phyloP scores from a whole-genome alignment of 2,113 vertebrate genomes.

The Ornithorhynchus anatinus region DNA sequence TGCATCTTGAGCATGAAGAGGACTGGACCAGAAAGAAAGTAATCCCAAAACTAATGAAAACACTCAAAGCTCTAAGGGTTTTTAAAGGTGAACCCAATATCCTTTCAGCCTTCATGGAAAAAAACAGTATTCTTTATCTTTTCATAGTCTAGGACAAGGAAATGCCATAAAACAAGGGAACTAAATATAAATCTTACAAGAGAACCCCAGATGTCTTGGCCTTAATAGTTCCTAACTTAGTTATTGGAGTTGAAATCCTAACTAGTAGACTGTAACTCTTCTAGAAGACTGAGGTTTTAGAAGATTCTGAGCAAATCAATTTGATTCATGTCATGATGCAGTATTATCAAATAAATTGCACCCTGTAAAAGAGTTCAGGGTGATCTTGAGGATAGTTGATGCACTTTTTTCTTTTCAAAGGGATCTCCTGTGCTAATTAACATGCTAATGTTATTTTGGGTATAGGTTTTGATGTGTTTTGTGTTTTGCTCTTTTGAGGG shows the following conservation, averaged over 20 bases:
- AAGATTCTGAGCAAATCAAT: not conserved
- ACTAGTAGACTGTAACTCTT: not conserved
- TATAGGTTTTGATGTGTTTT: too few species aligned
- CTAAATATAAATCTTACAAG: slow-evolving; percentile 12
- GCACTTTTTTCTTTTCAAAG: slow-evolving; percentile 56
- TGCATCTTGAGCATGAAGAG: not conserved
- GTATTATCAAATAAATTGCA: slow-evolving; percentile 20
- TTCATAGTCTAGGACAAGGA: not conserved
- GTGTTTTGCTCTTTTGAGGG: too few species aligned
- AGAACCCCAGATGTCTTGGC: not conserved
- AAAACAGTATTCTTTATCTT: not conserved
- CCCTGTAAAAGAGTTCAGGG: slow-evolving; percentile 17
- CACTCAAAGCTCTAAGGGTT: slow-evolving; percentile 1
- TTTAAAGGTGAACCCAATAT: not conserved
- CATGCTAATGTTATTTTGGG: too few species aligned
- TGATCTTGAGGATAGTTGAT: too few species aligned
- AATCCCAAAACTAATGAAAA: not conserved
- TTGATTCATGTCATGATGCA: not conserved
- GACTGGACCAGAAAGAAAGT: not conserved
- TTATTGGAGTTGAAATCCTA: not conserved
- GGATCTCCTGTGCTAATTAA: slow-evolving; percentile 66
- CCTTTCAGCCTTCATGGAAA: not conserved
- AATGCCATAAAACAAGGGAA: not conserved
- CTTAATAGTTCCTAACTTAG: slow-evolving; percentile 20
- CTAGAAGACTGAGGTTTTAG: slow-evolving; percentile 1